Conservation (phyloP, 2,888 invertebrate species). For the Athalia rosae region DNA sequence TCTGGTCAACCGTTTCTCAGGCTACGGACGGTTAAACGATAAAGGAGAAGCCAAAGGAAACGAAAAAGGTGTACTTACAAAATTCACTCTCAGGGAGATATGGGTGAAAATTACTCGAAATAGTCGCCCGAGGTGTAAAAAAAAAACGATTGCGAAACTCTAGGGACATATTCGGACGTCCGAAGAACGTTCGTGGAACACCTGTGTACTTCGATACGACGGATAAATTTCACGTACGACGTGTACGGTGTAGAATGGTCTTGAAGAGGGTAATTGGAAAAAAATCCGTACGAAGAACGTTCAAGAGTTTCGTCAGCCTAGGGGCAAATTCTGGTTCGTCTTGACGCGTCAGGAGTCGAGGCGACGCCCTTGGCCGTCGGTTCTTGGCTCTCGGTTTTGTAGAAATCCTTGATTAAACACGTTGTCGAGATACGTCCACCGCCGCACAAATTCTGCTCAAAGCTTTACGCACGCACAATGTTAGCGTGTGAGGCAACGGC, state of each 20-base stretch:
- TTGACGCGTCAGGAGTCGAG: background rate
- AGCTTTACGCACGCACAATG: background rate
- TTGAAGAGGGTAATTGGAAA: background rate
- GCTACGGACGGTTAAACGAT: background rate
- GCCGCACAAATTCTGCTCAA: constrained; percentile 59
- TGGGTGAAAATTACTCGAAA: too few relatives aligned
- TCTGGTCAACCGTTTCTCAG: constrained; percentile 26
- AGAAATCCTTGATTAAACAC: constrained; percentile 69
- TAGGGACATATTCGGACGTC: too few relatives aligned
- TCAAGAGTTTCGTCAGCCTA: background rate
- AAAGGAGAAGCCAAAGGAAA: background rate
- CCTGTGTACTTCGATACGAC: too few relatives aligned
- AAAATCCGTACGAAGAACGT: background rate
- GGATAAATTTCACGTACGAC: too few relatives aligned
- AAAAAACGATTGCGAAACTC: too few relatives aligned
- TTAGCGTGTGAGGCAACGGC: too few relatives aligned
- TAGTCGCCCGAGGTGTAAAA: too few relatives aligned
- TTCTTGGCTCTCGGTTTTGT: constrained; percentile 25
- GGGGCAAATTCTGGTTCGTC: constrained; percentile 3
- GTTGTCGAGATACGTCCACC: constrained; percentile 53
- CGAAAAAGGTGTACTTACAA: background rate
- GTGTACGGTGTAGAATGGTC: too few relatives aligned
- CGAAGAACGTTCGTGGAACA: too few relatives aligned
- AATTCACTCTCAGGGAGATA: too few relatives aligned
- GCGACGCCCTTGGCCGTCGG: background rate